Base-by-base conservation (phyloP, 1,140 invertebrate species). In the Drosophila paulistorum region DNA sequence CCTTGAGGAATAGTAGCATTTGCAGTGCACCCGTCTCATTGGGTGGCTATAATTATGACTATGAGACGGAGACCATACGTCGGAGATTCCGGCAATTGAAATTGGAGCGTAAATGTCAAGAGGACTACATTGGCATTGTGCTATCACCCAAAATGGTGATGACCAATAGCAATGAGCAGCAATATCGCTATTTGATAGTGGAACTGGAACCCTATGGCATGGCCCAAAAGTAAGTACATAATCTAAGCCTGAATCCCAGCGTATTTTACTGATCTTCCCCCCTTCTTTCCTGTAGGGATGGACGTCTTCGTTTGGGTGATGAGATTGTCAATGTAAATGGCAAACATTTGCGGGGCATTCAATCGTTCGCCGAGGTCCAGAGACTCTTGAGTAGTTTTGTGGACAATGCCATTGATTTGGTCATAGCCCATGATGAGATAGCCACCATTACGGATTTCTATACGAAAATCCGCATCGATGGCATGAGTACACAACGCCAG, bases 261-360 rank as follows among this genome's bases (percentile, higher is more conserved):
- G 14, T 6, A 65, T 33, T 14, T 65, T 14, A 57, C 26, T 33
- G 17, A 54, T 37, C 26, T 17, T 20, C 9, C n/a, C 1, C 1
- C 11, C 17, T 1, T 42, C 6, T 54, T 10, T 14, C 7, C 3
- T 17, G 59, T 74, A 96, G 96, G 91, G 96, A 97, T 90, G 96
- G 96, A 0, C 94, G 96, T 67, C 93, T 98, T 66, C 94, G 95
- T 77, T 93, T 96, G 54, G 96, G 96, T 6, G 97, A 98, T 92
- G 96, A 98, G 93, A 95, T 98, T 65, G 94, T 97, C 13, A 96
- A 97, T 92, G 96, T 97, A 7, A 97, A 97, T 91, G 96, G 96
- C 1, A 94, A 95, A 82, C 94, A 96, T 70, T 92, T 98, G 67
- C 94, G 96, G 58, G 96, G 96, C 0, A 93, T 97, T 64, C 94